These are phyloP conservation scores for Strigamia transsilvanica DNA, from an alignment of 2,888 invertebrate genomes.

Conservation along the genomic window DNA sequence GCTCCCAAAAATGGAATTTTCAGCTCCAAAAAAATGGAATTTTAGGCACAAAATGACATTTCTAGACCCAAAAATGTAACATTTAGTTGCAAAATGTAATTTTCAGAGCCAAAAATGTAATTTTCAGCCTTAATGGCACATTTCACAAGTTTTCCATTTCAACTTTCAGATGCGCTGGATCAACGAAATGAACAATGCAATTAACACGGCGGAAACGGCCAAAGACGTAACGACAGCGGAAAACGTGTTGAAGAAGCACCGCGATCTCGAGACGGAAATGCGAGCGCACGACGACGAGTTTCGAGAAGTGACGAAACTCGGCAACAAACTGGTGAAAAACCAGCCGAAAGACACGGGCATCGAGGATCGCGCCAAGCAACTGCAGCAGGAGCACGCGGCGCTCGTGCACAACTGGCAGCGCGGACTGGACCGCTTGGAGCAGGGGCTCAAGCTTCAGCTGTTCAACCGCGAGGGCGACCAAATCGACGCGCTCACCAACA, in stretches of 20 bases:
- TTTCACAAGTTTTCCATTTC: too few relatives aligned
- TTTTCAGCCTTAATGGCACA: too few relatives aligned
- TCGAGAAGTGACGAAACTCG: conserved; percentile 62
- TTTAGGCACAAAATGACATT: too few relatives aligned
- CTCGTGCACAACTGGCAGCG: conserved; percentile 83
- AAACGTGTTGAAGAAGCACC: conserved; percentile 85
- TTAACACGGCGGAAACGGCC: conserved; percentile 80
- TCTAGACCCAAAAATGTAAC: too few relatives aligned
- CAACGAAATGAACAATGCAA: conserved; percentile 77
- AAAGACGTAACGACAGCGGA: conserved; percentile 94
- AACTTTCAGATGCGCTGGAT: conserved; percentile 81
- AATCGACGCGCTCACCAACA: conserved; percentile 92
- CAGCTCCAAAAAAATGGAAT: too few relatives aligned
- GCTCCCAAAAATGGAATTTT: too few relatives aligned
- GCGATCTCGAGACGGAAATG: conserved; percentile 89
- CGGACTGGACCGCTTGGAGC: conserved; percentile 84
- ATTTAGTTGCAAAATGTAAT: too few relatives aligned
- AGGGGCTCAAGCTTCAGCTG: conserved; percentile 86
- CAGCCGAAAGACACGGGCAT: conserved; percentile 81
- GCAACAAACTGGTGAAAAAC: conserved; percentile 63
- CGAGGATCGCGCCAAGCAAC: conserved; percentile 74
- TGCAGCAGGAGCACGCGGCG: conserved; percentile 79
- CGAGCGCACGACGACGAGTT: conserved; percentile 86
- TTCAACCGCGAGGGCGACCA: conserved; percentile 97
- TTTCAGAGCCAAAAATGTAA: conserved; percentile 38